Percentiles rank a stretch among this genome's conserved stretches.
Conservation (phyloP, 2,888 invertebrate genomes). For the Calameuta filiformis region DNA sequence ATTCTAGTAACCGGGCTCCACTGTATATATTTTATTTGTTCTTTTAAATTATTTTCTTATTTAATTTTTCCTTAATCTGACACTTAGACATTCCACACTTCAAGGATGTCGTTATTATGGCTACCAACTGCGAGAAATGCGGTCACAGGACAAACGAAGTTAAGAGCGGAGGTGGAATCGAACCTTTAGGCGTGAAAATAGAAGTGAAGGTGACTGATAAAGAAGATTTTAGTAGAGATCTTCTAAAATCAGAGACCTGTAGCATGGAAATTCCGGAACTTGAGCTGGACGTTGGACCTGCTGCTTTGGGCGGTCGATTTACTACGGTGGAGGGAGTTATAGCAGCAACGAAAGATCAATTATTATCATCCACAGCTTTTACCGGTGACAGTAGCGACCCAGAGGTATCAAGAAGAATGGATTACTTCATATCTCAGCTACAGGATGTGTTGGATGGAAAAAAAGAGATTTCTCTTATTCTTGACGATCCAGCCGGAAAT, state of each 20-base stretch:
- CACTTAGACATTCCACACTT: slow-evolving; percentile 89
- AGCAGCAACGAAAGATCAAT: slow-evolving; percentile 80
- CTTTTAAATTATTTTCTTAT: slow-evolving; percentile 15
- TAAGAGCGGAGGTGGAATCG: slow-evolving; percentile 92
- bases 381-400: slow-evolving; percentile 79
- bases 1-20: too few species aligned
- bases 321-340: slow-evolving; percentile 95
- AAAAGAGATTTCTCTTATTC: slow-evolving; percentile 76
- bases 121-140: slow-evolving; percentile 90
- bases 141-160: slow-evolving; percentile 96
- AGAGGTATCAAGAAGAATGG: slow-evolving; percentile 69
- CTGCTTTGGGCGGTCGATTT: slow-evolving; percentile 91
- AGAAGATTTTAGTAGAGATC: slow-evolving; percentile 91
- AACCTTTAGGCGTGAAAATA: slow-evolving; percentile 81
- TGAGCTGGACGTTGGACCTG: slow-evolving; percentile 86
- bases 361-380: slow-evolving; percentile 75
- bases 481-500: slow-evolving; percentile 98
- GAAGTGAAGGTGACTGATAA: slow-evolving; percentile 76
- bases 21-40: slow-evolving; percentile 35
- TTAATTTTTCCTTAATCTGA: slow-evolving; percentile 38
- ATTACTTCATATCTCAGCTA: slow-evolving; percentile 75
- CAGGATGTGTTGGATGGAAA: slow-evolving; percentile 75
- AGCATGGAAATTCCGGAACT: slow-evolving; percentile 85
- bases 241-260: slow-evolving; percentile 93
- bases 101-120: slow-evolving; percentile 98